Conservation (phyloP, 2,888 invertebrate species). For the Drosophila acutilabella region DNA sequence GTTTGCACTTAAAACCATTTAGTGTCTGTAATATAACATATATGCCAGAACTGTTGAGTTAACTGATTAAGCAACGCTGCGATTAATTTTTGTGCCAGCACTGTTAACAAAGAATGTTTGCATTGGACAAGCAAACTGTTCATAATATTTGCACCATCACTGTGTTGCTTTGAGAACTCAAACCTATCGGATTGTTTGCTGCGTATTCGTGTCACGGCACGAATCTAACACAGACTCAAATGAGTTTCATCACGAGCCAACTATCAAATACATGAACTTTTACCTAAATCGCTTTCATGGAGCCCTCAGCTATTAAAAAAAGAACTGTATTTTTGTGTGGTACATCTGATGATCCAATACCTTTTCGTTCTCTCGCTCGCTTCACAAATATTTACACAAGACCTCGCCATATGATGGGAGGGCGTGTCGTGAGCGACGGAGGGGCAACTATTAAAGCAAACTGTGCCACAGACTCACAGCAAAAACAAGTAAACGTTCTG, state of each 20-base stretch:
- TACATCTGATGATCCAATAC: constrained; percentile 69
- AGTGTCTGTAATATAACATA: background rate
- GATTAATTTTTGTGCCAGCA: background rate
- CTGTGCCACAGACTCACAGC: constrained; percentile 55
- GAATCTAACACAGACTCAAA: background rate
- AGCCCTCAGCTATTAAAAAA: constrained; percentile 20
- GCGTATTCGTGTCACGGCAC: constrained; percentile 6
- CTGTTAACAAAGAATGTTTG: background rate
- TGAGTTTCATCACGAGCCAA: constrained; percentile 12
- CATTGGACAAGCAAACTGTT: background rate
- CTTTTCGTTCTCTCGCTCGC: constrained; percentile 32
- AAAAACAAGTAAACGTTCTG: constrained; percentile 7
- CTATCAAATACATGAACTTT: constrained; percentile 14
- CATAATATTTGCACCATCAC: background rate
- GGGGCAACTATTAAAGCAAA: constrained; percentile 41
- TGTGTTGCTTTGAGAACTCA: background rate
- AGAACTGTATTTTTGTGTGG: constrained; percentile 55
- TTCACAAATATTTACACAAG: constrained; percentile 72
- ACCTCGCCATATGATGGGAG: constrained; percentile 29
- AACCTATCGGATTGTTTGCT: background rate
- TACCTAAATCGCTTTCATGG: constrained; percentile 26
- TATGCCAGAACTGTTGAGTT: background rate
- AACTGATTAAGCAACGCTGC: background rate
- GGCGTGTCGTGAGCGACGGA: background rate
- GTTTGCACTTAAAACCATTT: background rate